Conservation (phyloP, 2,113 vertebrate species). For the Aspiorhynchus laticeps region DNA sequence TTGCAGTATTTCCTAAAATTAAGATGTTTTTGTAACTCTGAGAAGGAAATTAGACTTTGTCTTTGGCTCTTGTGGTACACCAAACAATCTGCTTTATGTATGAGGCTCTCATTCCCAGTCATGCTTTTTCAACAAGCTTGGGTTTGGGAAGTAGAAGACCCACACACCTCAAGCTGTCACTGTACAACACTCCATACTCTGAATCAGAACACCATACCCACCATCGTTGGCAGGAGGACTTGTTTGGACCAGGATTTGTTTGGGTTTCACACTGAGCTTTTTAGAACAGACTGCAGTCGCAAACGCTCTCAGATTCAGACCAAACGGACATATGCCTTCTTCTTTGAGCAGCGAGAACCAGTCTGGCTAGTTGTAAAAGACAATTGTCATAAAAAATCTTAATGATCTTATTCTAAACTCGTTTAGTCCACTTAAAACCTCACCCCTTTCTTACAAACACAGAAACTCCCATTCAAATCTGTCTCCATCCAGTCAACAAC, state of each 20-base stretch:
- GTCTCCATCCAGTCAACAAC: neutral
- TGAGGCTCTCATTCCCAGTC: neutral
- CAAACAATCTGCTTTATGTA: slow-evolving; percentile 20
- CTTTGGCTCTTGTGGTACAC: neutral
- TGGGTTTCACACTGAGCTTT: slow-evolving; percentile 40
- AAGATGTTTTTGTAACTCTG: slow-evolving; percentile 10
- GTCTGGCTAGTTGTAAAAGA: neutral
- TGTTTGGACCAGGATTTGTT: slow-evolving; percentile 38
- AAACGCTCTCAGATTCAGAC: slow-evolving; percentile 33
- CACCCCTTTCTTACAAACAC: too few relatives aligned
- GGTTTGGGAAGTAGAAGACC: slow-evolving; percentile 14
- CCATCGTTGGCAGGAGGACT: slow-evolving; percentile 35
- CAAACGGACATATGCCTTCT: slow-evolving; percentile 11
- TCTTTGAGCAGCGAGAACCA: neutral
- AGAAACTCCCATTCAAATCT: neutral
- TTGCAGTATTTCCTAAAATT: neutral
- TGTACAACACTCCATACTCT: slow-evolving; percentile 28
- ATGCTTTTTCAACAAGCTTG: slow-evolving; percentile 29
- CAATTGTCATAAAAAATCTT: neutral
- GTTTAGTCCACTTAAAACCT: too few relatives aligned
- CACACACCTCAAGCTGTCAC: slow-evolving; percentile 39
- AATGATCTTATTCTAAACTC: too few relatives aligned
- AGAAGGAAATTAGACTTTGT: neutral
- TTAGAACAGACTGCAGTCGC: slow-evolving; percentile 29
- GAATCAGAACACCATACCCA: slow-evolving; percentile 29